phyloP scores from a whole-genome alignment of 1,140 invertebrate species.

The Mercenaria mercenaria region DNA sequence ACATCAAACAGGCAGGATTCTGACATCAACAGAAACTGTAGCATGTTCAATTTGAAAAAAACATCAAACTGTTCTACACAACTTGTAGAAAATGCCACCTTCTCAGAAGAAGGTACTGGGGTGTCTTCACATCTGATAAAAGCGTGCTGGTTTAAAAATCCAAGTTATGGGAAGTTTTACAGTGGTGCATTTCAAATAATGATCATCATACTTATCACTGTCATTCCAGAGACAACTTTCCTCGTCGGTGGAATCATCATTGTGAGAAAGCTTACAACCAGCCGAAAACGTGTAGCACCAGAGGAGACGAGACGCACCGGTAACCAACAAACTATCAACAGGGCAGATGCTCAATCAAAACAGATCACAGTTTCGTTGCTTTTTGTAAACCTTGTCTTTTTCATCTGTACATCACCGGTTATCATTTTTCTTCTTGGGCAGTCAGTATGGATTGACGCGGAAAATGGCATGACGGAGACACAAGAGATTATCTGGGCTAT shows the following conservation, averaged over 20 bases:
- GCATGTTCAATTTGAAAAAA: too few relatives aligned
- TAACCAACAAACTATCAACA: background rate
- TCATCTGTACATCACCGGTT: background rate
- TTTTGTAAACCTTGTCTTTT: background rate
- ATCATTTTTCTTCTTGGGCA: background rate
- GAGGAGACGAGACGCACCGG: background rate
- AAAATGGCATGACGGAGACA: background rate
- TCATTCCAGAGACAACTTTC: background rate
- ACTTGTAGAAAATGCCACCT: background rate
- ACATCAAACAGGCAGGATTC: background rate
- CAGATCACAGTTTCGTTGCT: background rate
- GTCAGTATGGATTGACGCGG: background rate
- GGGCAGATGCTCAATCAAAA: background rate
- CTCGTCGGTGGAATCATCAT: background rate
- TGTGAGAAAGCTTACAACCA: background rate
- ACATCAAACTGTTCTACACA: too few relatives aligned
- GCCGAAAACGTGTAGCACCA: background rate
- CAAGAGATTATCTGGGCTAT: slow-evolving; percentile 7
- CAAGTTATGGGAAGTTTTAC: background rate
- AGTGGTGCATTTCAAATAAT: background rate
- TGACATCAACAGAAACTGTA: too few relatives aligned
- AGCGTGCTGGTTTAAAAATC: background rate
- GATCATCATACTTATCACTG: background rate
- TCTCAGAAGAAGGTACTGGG: background rate
- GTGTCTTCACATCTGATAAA: background rate